Evolutionary conservation across 2,797 vertebrate species (phyloP).

Genomic region (Sebastes hubbsi): DNA sequence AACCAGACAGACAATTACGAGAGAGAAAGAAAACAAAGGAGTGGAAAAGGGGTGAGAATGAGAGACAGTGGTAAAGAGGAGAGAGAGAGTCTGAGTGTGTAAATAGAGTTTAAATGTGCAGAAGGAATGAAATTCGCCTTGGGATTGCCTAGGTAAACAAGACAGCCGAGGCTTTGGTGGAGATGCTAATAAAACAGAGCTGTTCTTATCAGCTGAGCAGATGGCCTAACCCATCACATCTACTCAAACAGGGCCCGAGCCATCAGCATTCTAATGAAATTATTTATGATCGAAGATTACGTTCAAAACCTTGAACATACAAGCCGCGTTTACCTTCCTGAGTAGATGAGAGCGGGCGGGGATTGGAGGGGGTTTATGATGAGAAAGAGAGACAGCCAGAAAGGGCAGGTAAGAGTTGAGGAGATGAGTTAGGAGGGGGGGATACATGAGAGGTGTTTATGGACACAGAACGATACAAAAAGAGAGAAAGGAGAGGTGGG

Average conservation of each 20-base stretch:
- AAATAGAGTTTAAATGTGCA: conserved; percentile 83
- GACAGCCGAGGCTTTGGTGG: conserved; percentile 77
- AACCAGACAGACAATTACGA: conserved; percentile 66
- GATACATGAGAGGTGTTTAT: conserved; percentile 45
- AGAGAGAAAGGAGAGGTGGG: conserved; percentile 21
- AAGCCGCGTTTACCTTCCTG: conserved; percentile 66
- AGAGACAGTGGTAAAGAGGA: conserved; percentile 63
- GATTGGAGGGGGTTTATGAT: conserved; percentile 57
- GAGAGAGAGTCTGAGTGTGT: conserved; percentile 67
- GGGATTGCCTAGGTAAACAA: conserved; percentile 81
- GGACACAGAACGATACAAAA: conserved; percentile 35
- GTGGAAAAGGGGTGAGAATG: conserved; percentile 37
- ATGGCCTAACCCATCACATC: conserved; percentile 82
- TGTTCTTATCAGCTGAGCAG: conserved; percentile 82
- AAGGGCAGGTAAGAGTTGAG: conserved; percentile 43
- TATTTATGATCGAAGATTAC: conserved; percentile 83
- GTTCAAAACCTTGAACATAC: conserved; percentile 79
- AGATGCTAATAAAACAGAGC: conserved; percentile 83
- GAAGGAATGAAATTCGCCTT: conserved; percentile 77
- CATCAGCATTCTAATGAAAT: conserved; percentile 83
- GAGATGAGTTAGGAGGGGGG: conserved; percentile 12
- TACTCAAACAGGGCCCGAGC: conserved; percentile 77
- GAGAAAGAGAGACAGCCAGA: conserved; percentile 49
- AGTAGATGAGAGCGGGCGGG: conserved; percentile 53
- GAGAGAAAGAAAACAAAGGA: conserved; percentile 51